phyloP scores from a whole-genome alignment of 2,113 vertebrate species.

The Lathamus discolor region DNA sequence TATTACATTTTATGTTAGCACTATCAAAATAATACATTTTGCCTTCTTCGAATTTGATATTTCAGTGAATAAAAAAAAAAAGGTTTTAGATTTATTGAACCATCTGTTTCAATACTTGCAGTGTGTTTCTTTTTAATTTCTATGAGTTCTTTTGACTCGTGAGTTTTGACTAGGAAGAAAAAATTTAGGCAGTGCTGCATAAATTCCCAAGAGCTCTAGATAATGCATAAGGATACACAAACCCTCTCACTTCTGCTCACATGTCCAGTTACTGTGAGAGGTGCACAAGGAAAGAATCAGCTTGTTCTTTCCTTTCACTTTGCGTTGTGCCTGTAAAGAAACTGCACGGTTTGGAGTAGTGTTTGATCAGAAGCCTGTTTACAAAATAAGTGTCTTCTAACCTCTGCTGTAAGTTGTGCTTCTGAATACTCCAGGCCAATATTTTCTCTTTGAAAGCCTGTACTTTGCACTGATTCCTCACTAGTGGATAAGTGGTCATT shows the following conservation, averaged over 20 bases:
- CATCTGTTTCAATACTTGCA: background rate
- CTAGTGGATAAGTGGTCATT: background rate
- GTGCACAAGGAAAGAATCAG: background rate
- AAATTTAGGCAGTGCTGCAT: background rate
- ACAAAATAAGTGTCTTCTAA: background rate
- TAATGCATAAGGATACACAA: background rate
- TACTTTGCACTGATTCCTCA: background rate
- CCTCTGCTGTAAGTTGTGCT: background rate
- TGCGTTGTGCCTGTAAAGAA: background rate
- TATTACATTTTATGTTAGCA: background rate
- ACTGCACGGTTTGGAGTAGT: background rate
- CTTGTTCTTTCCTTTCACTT: background rate
- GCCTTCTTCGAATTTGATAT: background rate
- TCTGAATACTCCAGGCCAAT: background rate
- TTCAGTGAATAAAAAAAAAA: background rate
- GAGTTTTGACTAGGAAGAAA: background rate
- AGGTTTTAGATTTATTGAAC: background rate
- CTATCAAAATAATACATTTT: constrained; percentile 32
- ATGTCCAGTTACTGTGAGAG: background rate
- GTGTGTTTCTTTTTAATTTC: background rate
- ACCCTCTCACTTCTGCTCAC: background rate
- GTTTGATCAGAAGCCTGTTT: background rate
- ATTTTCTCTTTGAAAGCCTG: background rate
- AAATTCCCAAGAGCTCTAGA: background rate
- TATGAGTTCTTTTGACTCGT: background rate